phyloP scores from a whole-genome alignment of 2,113 vertebrate species.

The Apteryx mantelli region DNA sequence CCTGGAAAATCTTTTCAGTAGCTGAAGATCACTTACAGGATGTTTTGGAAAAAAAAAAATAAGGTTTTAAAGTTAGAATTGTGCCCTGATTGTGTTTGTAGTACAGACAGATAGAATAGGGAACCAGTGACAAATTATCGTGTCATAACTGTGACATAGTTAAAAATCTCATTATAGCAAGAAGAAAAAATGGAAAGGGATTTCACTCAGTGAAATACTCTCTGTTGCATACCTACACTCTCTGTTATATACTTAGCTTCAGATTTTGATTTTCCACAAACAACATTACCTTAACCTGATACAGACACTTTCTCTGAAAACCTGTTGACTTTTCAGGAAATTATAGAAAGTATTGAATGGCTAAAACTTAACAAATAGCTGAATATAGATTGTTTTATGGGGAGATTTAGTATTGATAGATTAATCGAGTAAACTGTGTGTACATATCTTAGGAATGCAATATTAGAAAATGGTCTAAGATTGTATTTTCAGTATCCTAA shows the following conservation, averaged over 20 bases:
- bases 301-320: not conserved
- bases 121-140: not conserved
- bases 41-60: not conserved
- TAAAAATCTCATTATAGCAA: not conserved
- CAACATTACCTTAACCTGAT: not conserved
- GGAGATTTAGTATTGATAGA: not conserved
- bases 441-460: fast-evolving
- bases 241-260: fast-evolving
- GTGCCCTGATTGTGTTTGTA: not conserved
- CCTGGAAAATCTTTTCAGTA: not conserved
- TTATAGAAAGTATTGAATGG: not conserved
- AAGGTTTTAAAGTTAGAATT: not conserved
- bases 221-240: too few relatives aligned
- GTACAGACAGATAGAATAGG: not conserved
- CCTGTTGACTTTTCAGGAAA: not conserved
- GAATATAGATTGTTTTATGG: not conserved
- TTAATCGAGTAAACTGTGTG: not conserved
- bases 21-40: not conserved
- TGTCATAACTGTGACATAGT: not conserved
- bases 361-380: not conserved
- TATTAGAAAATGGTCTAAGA: not conserved
- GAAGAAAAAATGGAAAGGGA: not conserved
- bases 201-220: not conserved
- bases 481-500: not conserved
- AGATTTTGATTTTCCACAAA: not conserved